Conservation (phyloP, 2,797 vertebrate species). For the Phrynocephalus guinanensis region DNA sequence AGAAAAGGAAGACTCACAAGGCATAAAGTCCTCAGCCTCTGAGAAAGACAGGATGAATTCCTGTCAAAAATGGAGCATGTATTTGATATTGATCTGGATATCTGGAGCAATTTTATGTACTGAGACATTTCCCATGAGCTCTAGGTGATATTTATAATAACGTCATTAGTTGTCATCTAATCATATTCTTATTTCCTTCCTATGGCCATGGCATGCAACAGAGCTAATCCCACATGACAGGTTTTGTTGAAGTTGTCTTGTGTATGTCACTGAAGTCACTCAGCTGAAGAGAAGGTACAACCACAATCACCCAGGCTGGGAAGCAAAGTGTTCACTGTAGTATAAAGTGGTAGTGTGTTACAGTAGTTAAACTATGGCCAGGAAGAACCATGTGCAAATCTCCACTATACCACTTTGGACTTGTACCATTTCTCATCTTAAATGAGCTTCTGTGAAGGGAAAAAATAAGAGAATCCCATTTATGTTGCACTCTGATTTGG, state of each 20-base stretch:
- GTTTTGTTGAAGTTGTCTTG: neutral
- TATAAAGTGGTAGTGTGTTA: neutral
- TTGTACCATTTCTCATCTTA: neutral
- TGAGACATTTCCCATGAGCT: constrained; percentile 28
- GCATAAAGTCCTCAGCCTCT: constrained; percentile 20
- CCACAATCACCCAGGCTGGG: no score
- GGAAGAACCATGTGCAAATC: neutral
- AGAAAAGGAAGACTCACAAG: constrained; percentile 40
- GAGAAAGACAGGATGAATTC: constrained; percentile 63
- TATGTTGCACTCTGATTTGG: neutral
- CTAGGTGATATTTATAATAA: constrained; percentile 17
- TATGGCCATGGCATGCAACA: constrained; percentile 28
- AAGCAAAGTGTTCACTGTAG: neutral
- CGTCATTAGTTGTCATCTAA: constrained; percentile 24
- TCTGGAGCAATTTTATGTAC: constrained; percentile 17
- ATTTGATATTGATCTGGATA: constrained; percentile 49
- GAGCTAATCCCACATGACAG: constrained; percentile 16
- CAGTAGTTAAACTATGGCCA: neutral
- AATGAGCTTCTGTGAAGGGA: neutral
- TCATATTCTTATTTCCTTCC: constrained; percentile 30
- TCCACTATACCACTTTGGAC: neutral
- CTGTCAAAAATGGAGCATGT: constrained; percentile 50
- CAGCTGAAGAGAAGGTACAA: neutral
- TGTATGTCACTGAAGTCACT: neutral
- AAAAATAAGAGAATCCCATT: neutral